These are phyloP conservation scores for Lutjanus erythropterus DNA, from an alignment of 2,113 vertebrate genomes.

Conservation along the genomic window DNA sequence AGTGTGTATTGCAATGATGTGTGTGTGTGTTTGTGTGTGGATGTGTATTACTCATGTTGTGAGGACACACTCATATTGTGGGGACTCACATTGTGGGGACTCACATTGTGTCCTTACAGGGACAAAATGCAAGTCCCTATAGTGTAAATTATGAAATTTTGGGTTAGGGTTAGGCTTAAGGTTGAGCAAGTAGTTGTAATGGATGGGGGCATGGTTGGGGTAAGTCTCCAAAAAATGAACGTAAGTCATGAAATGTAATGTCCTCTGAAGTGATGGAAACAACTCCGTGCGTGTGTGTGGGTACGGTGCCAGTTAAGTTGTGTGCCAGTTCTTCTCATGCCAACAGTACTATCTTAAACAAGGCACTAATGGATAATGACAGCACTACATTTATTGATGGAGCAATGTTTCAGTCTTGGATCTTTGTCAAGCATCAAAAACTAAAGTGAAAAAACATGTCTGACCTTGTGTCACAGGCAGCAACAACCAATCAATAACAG, in stretches of 20 bases:
- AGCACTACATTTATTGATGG: neutral
- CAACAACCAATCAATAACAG: neutral
- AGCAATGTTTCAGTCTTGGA: neutral
- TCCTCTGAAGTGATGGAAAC: too few relatives aligned
- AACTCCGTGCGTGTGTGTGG: neutral
- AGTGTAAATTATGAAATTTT: too few relatives aligned
- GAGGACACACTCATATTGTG: too few relatives aligned
- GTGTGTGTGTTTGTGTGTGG: constrained; percentile 18
- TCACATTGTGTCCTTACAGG: too few relatives aligned
- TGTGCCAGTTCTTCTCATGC: neutral
- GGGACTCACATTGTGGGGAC: too few relatives aligned
- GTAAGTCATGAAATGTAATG: too few relatives aligned
- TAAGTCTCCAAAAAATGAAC: too few relatives aligned
- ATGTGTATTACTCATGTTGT: too few relatives aligned
- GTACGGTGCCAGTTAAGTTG: neutral
- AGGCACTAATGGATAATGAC: neutral
- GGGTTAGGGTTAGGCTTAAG: too few relatives aligned
- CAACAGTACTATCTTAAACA: neutral
- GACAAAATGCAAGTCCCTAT: too few relatives aligned
- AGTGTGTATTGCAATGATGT: neutral
- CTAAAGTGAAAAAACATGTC: neutral
- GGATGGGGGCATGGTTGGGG: too few relatives aligned
- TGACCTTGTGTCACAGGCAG: neutral
- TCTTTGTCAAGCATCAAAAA: neutral
- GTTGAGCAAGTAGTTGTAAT: too few relatives aligned